Conservation (phyloP, 2,113 vertebrate genomes). For the Scolopax mira region DNA sequence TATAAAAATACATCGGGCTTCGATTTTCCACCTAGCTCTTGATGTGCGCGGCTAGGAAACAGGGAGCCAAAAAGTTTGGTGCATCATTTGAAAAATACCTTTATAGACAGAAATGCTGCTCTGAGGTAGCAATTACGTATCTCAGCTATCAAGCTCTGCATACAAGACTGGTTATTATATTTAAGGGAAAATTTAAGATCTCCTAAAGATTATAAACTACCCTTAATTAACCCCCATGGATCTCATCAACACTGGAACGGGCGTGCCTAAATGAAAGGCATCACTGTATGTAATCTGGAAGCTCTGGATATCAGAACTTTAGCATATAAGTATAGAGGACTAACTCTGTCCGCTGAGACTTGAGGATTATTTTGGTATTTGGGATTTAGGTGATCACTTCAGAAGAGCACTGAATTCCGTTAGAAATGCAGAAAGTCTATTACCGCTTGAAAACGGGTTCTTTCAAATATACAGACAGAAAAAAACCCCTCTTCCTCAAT, state of each 20-base stretch:
- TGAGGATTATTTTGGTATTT: conserved; percentile 29
- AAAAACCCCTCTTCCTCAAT: not conserved
- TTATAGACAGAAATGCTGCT: not conserved
- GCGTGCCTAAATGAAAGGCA: not conserved
- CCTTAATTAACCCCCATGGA: conserved; percentile 25
- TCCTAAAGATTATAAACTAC: conserved; percentile 35
- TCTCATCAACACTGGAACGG: not conserved
- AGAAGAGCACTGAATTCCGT: conserved; percentile 8
- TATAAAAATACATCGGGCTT: conserved; percentile 24
- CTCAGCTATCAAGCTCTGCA: not conserved
- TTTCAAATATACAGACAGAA: not conserved
- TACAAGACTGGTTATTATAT: not conserved
- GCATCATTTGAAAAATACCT: not conserved
- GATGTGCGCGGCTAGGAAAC: not conserved
- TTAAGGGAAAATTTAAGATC: conserved; percentile 36
- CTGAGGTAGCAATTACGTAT: not conserved
- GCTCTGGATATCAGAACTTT: not conserved
- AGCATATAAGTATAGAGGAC: not conserved
- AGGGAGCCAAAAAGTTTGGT: not conserved
- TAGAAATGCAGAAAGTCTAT: not conserved
- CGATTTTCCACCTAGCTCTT: not conserved
- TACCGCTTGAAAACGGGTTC: not conserved
- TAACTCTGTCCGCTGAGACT: conserved; percentile 8
- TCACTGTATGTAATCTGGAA: not conserved
- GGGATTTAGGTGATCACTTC: not conserved